phyloP scores from a whole-genome alignment of 2,113 vertebrate genomes.

The Damaliscus lunatus region DNA sequence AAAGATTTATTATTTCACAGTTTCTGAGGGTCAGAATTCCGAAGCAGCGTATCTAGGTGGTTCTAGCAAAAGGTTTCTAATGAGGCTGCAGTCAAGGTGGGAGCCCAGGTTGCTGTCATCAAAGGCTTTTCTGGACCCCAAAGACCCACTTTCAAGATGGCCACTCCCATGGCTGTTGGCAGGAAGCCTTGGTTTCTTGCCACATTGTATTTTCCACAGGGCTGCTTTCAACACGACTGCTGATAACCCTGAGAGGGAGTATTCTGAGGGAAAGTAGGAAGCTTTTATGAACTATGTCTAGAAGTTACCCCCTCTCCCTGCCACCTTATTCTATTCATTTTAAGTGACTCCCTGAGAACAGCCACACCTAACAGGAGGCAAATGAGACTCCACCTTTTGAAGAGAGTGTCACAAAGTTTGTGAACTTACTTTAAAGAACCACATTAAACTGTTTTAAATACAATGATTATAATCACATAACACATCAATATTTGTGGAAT shows the following conservation, averaged over 20 bases:
- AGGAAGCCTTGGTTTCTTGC: neutral
- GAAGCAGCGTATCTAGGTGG: neutral
- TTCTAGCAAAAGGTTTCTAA: neutral
- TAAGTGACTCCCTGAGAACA: neutral
- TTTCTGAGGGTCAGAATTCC: neutral
- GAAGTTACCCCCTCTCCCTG: neutral
- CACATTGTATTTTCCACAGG: too few relatives aligned
- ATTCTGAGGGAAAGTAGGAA: neutral
- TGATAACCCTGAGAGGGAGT: neutral
- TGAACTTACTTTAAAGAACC: neutral
- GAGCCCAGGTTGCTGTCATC: neutral
- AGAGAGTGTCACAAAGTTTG: neutral
- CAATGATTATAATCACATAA: neutral
- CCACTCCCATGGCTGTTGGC: fast-evolving
- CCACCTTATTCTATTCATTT: neutral
- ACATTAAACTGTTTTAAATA: neutral
- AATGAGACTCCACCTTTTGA: neutral
- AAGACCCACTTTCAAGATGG: neutral
- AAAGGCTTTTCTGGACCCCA: neutral
- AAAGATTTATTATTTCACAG: neutral
- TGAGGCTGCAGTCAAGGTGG: neutral
- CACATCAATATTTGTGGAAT: neutral
- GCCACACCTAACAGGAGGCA: neutral
- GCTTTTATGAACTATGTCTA: neutral
- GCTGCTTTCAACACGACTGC: neutral